Conservation (phyloP, 2,888 invertebrate genomes). For the Lochmaea capreae region DNA sequence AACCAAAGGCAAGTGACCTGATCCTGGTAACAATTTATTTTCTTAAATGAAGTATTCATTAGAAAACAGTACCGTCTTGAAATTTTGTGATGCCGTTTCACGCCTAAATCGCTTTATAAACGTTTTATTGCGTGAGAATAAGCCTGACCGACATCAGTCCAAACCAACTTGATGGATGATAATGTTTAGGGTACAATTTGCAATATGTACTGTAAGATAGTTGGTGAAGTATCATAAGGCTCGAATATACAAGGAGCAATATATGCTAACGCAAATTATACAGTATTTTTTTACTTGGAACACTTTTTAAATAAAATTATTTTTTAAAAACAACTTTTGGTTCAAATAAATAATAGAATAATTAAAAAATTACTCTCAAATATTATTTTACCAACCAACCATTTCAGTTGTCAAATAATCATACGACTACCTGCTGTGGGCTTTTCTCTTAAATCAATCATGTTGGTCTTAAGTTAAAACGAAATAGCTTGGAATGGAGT, state of each 20-base stretch:
- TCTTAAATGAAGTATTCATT: slow-evolving; percentile 31
- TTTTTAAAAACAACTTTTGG: too few relatives aligned
- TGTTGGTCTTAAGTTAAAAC: too few relatives aligned
- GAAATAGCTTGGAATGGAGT: too few relatives aligned
- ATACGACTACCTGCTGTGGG: too few relatives aligned
- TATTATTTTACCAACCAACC: too few relatives aligned
- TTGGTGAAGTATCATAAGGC: background rate
- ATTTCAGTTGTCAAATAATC: too few relatives aligned
- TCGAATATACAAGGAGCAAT: background rate
- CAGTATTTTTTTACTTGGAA: too few relatives aligned
- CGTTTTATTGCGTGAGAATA: slow-evolving; percentile 35
- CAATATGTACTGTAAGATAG: slow-evolving; percentile 10
- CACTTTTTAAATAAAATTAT: too few relatives aligned
- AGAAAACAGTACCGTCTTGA: slow-evolving; percentile 33
- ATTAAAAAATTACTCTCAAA: too few relatives aligned
- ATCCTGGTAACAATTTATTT: slow-evolving; percentile 27
- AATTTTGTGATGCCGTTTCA: slow-evolving; percentile 35
- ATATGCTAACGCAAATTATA: too few relatives aligned
- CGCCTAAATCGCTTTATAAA: slow-evolving; percentile 35
- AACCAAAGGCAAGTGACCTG: slow-evolving; percentile 12
- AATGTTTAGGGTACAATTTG: slow-evolving; percentile 29
- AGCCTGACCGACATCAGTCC: slow-evolving; percentile 29
- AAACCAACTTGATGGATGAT: slow-evolving; percentile 33
- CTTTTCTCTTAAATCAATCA: too few relatives aligned
- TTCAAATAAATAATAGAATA: too few relatives aligned